Base-by-base conservation (phyloP, 2,888 invertebrate species). In the Rambutsinella grinnellia region DNA sequence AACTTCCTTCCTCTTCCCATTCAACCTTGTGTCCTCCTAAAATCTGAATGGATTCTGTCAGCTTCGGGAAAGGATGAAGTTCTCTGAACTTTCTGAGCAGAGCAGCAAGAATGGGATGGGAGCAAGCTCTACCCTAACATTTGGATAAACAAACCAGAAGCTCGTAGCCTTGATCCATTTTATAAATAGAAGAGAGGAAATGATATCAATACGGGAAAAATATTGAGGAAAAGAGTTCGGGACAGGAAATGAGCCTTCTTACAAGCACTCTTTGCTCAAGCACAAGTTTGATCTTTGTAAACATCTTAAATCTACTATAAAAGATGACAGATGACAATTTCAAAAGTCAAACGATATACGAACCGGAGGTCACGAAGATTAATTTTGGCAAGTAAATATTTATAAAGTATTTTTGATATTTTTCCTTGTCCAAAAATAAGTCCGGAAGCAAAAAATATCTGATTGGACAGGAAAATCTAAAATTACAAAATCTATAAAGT, bases 161-260 rank as follows among this genome's bases (percentile, higher is more conserved):
- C n/a, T n/a, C n/a, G n/a, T n/a, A 46, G 56, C 67, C 67, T 74
- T 74, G 74, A 54, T 67, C 66, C 49, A 54, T 56, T 61, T 61
- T 61, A 56, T 56, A 47, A 70, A 71, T 49, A 65, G 60, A 65
- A 60, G 15, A 24, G 26, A 47, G 26, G 36, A 5, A 19, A 46
- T 51, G n/a, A n/a, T n/a, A n/a, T n/a, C n/a, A n/a, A n/a, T 68
- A 47, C 6, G 19, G n/a, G 8, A 54, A 51, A 36, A n/a, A 53
- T 36, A 58, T 36, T 27, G 23, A 26, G 58, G 21, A 57, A 17
- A 49, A 49, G 60, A 28, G 68, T 54, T 56, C 3, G 19, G n/a
- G 27, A 47, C 62, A 70, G 62, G 62, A 62, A 61, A 47, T 62
- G 27, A 46, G 70, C n/a, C n/a, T n/a, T n/a, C n/a, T n/a, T n/a